Evolutionary conservation across 2,797 vertebrate genomes (phyloP), one percentile per base, ranked within the genome.

Genomic region (Masticophis lateralis): DNA sequence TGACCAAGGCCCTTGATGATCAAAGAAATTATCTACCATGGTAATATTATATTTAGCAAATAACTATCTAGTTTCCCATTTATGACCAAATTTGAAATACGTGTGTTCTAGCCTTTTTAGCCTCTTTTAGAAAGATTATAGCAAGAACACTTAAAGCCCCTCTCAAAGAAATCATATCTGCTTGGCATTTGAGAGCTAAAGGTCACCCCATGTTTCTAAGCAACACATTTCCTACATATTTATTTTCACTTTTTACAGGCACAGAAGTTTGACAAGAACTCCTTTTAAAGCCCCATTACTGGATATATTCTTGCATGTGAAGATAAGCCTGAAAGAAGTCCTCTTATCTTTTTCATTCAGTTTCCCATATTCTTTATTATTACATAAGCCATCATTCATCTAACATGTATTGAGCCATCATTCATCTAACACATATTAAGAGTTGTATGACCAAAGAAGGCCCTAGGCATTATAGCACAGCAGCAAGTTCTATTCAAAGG

Each of bases 381-480:
- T 43, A 91, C 25, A 8, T 25, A 60, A 10, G 28, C 56, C 18
- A 0, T 0, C 5, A 37, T 94, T 27, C 10, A 93, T 10, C 69
- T 89, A 6, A 83, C 1, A 95, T 92, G 83, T 51, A 95, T 89
- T 1, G 1, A 43, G 27, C 86, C 18, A 0, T 0, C 5, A 37
- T 94, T 27, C 10, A 93, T 8, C 74, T 89, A 5, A 87, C 1
- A 2, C 0, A 60, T 94, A 63, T 89, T 59, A 86, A 55, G 60
- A 83, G 10, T 87, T 91, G 93, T 55, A n/a, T 32, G 91, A 86
- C 28, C 69, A 91, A 69, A 86, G 37, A 94, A 93, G 37, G 93
- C 2, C 37, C 93, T 90, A 94, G 56, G 60, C 1, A 92, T 88
- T 94, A 94, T 86, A 94, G 63, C 94, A 90, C 69, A 88, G 66